phyloP scores from a whole-genome alignment of 1,140 invertebrate species.

The Drosophila sturtevanti region DNA sequence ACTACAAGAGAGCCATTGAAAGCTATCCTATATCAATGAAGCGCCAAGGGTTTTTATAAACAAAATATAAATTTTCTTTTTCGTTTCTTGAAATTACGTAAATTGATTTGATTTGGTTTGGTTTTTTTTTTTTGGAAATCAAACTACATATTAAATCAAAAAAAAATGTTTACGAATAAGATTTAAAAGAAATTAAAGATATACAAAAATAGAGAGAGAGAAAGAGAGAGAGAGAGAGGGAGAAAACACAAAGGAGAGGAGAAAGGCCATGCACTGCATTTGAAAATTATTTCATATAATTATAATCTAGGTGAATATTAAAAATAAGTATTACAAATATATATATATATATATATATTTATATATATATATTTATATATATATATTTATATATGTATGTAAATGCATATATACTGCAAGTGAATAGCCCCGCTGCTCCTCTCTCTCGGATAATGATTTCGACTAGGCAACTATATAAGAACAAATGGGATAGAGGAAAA shows the following conservation, averaged over 20 bases:
- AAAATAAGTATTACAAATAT: not conserved
- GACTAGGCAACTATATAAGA: conserved; percentile 49
- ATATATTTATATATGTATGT: no score
- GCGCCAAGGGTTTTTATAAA: conserved; percentile 83
- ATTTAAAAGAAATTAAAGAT: conserved; percentile 21
- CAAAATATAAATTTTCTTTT: conserved; percentile 80
- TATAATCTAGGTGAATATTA: no score
- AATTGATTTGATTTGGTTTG: conserved; percentile 33
- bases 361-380: not conserved
- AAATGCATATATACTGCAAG: not conserved
- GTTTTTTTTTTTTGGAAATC: conserved; percentile 19
- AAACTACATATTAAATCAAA: conserved; percentile 53
- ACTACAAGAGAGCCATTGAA: conserved; percentile 83
- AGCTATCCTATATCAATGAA: conserved; percentile 83
- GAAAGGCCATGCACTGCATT: conserved; percentile 20
- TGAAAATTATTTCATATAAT: not conserved
- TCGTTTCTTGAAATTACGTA: conserved; percentile 64
- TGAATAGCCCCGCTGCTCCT: conserved; percentile 18
- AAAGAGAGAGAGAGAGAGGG: not conserved
- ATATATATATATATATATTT: no score
- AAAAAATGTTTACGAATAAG: conserved; percentile 20
- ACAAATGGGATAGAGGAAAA: conserved; percentile 35
- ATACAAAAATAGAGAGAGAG: conserved; percentile 8
- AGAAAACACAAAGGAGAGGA: conserved; percentile 24
- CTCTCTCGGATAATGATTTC: conserved; percentile 12